These are phyloP conservation scores for Callochromis pleurospilus DNA, from an alignment of 2,113 vertebrate genomes.

Conservation along the genomic window DNA sequence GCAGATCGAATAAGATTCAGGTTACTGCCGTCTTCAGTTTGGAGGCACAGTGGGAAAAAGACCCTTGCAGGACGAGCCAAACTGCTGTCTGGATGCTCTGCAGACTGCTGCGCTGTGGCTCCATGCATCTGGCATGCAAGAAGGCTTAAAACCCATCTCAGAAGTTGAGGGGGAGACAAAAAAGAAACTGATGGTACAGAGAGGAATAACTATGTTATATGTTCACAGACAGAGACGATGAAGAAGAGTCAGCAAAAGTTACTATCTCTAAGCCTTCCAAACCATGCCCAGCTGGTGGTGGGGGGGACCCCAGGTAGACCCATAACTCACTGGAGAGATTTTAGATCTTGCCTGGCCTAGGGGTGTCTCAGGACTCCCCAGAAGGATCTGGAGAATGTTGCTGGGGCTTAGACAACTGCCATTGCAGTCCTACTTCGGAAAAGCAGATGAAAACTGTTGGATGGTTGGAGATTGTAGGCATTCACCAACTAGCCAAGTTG, in stretches of 20 bases:
- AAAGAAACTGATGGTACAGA: not conserved
- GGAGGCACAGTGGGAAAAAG: not conserved
- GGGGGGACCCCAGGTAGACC: not conserved
- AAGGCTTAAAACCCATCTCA: not conserved
- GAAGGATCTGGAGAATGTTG: not conserved
- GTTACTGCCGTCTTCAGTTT: not conserved
- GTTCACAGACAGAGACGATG: not conserved
- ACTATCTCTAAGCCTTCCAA: not conserved
- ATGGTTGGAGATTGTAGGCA: not conserved
- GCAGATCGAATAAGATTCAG: not conserved
- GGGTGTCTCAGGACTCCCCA: not conserved
- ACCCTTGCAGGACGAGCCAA: not conserved
- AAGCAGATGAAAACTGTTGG: not conserved
- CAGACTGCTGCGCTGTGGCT: not conserved
- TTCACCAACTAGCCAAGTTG: not conserved
- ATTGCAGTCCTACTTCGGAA: not conserved
- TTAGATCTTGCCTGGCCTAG: not conserved
- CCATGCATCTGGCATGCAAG: slow-evolving; percentile 8
- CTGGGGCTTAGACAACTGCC: not conserved
- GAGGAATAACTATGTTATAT: not conserved
- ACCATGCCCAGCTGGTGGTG: not conserved
- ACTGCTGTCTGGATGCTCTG: slow-evolving; percentile 3
- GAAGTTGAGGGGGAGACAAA: slow-evolving; percentile 5
- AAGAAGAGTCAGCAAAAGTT: not conserved
- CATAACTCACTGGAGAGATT: not conserved